Conservation (phyloP, 2,888 invertebrate genomes). For the Leptura quadrifasciata region DNA sequence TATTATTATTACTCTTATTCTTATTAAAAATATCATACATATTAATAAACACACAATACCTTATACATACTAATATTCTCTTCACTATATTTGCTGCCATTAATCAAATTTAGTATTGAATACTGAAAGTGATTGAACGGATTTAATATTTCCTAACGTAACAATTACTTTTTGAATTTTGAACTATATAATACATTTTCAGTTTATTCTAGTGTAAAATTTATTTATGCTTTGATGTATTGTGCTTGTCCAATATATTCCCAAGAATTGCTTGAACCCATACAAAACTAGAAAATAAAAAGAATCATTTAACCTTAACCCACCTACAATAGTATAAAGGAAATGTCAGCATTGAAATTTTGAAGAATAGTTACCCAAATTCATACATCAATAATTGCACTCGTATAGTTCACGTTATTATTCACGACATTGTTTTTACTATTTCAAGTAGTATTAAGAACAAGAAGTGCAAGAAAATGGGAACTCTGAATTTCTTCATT, state of each 20-base stretch:
- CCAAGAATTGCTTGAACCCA: conserved; percentile 21
- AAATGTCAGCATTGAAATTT: conserved; percentile 44
- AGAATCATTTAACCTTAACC: conserved; percentile 12
- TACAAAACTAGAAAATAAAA: conserved; percentile 16
- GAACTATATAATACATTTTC: not conserved
- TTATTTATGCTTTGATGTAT: not conserved
- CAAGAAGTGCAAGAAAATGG: too few relatives aligned
- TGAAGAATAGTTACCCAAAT: conserved; percentile 16
- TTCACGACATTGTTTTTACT: too few relatives aligned
- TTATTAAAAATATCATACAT: too few relatives aligned
- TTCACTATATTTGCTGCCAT: not conserved
- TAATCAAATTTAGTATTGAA: conserved; percentile 14
- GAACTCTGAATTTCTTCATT: too few relatives aligned
- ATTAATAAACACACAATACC: too few relatives aligned
- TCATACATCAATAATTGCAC: not conserved
- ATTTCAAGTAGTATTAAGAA: too few relatives aligned
- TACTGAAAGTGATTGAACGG: not conserved
- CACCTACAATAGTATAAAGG: conserved; percentile 32
- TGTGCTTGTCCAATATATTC: conserved; percentile 21
- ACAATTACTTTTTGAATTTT: conserved; percentile 11
- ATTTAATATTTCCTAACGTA: not conserved
- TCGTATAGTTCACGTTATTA: not conserved
- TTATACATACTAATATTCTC: not conserved
- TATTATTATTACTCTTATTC: too few relatives aligned
- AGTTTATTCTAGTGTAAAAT: not conserved